Percentiles rank a stretch among this genome's conserved stretches.
These are phyloP conservation scores for Pinna nobilis DNA, from an alignment of 1,140 invertebrate genomes.

Conservation along the genomic window DNA sequence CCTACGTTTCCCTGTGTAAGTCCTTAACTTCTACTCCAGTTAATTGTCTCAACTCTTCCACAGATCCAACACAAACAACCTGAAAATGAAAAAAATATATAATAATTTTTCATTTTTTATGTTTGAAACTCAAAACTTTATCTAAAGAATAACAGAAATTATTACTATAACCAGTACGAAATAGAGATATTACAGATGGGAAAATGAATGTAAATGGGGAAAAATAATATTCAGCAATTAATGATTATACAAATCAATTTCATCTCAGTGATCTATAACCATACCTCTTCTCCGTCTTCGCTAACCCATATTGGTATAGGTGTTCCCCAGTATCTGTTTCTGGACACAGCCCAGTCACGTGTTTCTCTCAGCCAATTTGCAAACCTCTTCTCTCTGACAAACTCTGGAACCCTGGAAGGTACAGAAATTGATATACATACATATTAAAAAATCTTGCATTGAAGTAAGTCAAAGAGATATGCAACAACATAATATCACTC, in stretches of 20 bases:
- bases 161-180: no score
- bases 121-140: no score
- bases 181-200: no score
- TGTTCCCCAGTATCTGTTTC: conserved; percentile 99
- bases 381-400: conserved; percentile 98
- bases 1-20: conserved; percentile 91
- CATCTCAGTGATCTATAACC: no score
- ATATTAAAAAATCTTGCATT: neutral
- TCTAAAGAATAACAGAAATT: no score
- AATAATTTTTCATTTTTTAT: neutral
- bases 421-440: conserved; percentile 2
- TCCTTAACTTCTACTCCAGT: conserved; percentile 89
- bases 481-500: no score
- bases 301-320: conserved; percentile 99
- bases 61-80: conserved; percentile 94
- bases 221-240: no score
- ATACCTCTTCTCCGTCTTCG: conserved; percentile 90
- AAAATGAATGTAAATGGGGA: no score
- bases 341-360: conserved; percentile 97
- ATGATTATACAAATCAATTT: no score
- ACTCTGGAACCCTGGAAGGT: conserved; percentile 88
- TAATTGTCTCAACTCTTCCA: conserved; percentile 90
- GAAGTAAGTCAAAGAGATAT: no score
- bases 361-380: conserved; percentile 99
- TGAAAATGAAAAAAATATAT: conserved; percentile 25